Base-by-base conservation (phyloP, 2,888 invertebrate species). In the Trissolcus japonicus region DNA sequence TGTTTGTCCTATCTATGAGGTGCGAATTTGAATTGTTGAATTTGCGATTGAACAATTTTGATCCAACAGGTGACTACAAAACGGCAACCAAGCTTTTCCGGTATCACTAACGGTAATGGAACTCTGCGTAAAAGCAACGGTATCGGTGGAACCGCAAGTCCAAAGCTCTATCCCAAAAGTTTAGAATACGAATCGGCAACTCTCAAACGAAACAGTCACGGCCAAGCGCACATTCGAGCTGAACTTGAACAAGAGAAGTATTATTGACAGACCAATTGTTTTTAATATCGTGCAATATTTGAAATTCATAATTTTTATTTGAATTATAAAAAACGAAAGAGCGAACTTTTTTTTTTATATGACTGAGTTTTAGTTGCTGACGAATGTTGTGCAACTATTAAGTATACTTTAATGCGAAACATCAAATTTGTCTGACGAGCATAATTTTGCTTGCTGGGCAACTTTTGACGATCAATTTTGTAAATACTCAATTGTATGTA, bases 141-240 rank as follows among this genome's bases (percentile, higher is more conserved):
- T 81, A 84, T 86, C 6, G 87, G 87, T 65, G 87, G 89, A n/a
- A 84, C 90, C 0, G 88, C 91, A 19, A 92, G 93, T 0, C 94
- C 92, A 57, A 94, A 93, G 86, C 90, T 92, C 63, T 94, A 94
- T 85, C 92, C 92, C 40, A 95, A 93, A 88, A 93, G 91, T 75
- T 92, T 92, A 83, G 95, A 96, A 80, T 95, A 94, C 84, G 95
- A 95, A 85, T 93, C 94, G 61, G 94, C 94, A 14, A 95, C 95
- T 0, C 88, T 95, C 46, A 92, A 94, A 81, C 90, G 95, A 57
- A 95, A 95, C 87, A 94, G 95, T 81, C 91, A 95, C 89, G 91
- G 87, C 29, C 87, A 87, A 50, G 85, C 86, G 56, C 92, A 91
- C 57, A 92, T 90, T 76, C 91, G 93, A 76, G 89, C 92, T 17